Evolutionary conservation across 2,888 invertebrate species (phyloP).

Genomic region (Liodrosophila aerea): DNA sequence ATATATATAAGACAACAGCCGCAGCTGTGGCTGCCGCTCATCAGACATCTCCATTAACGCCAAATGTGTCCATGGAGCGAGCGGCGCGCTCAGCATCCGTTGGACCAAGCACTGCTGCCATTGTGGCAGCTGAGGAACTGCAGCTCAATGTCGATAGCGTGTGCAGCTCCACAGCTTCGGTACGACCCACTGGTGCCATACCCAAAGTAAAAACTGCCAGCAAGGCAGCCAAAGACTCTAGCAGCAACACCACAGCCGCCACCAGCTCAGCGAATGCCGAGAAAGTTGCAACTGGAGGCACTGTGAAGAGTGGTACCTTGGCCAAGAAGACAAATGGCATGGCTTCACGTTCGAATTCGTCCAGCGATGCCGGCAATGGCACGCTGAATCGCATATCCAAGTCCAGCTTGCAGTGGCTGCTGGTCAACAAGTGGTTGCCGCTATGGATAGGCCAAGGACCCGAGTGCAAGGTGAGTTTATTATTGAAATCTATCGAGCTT

Average conservation of each 20-base stretch:
- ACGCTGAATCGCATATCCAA: conserved; percentile 84
- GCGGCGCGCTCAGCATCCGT: conserved; percentile 75
- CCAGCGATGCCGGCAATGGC: conserved; percentile 69
- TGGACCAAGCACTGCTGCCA: conserved; percentile 59
- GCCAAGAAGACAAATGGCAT: conserved; percentile 60
- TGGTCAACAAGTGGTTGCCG: conserved; percentile 87
- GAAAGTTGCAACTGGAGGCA: conserved; percentile 17
- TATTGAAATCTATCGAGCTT: background rate
- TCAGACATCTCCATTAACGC: conserved; percentile 52
- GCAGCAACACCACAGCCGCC: conserved; percentile 16
- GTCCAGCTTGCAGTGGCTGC: conserved; percentile 86
- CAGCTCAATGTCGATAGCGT: conserved; percentile 21
- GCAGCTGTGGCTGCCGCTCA: conserved; percentile 51
- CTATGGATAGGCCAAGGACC: conserved; percentile 85
- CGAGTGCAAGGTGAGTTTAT: conserved; percentile 82
- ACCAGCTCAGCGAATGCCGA: conserved; percentile 28
- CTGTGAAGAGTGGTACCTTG: conserved; percentile 55
- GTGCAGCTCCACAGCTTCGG: conserved; percentile 22
- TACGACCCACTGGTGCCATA: conserved; percentile 76
- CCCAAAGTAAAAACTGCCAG: conserved; percentile 75
- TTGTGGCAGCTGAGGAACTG: conserved; percentile 40
- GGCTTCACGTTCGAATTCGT: conserved; percentile 55
- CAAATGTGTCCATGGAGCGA: conserved; percentile 74
- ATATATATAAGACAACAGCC: conserved; percentile 79
- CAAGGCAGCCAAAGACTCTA: conserved; percentile 55